Percentiles rank a stretch among this genome's conserved stretches.
phyloP scores from a whole-genome alignment of 2,888 invertebrate species.

The Phasia obesa region DNA sequence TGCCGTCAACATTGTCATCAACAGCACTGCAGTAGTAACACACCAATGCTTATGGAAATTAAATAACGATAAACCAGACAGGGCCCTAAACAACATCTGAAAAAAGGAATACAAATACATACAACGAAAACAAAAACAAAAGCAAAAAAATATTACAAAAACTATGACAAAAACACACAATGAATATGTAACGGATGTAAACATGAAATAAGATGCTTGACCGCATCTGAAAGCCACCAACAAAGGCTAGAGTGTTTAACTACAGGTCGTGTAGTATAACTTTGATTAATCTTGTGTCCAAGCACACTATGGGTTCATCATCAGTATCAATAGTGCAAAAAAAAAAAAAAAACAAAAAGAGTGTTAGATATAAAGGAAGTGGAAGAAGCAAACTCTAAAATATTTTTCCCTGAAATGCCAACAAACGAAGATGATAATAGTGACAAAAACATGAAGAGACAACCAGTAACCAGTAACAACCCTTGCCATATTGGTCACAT shows the following conservation, averaged over 20 bases:
- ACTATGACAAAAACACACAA: constrained; percentile 59
- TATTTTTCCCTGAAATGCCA: constrained; percentile 11
- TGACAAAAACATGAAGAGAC: constrained; percentile 53
- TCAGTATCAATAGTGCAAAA: constrained; percentile 34
- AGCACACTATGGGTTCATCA: constrained; percentile 55
- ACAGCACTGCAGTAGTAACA: constrained; percentile 3
- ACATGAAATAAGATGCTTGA: constrained; percentile 69
- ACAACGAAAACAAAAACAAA: background rate
- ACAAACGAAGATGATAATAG: constrained; percentile 41
- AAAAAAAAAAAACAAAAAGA: background rate
- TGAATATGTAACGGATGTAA: constrained; percentile 67
- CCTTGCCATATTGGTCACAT: constrained; percentile 44
- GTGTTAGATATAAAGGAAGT: background rate
- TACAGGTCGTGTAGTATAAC: constrained; percentile 65
- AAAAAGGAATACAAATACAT: constrained; percentile 30
- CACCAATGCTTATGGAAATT: constrained; percentile 57
- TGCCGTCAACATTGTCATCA: constrained; percentile 55
- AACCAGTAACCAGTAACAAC: constrained; percentile 28
- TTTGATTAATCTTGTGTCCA: constrained; percentile 67
- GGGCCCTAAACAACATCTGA: constrained; percentile 24
- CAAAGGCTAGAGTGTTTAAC: constrained; percentile 58
- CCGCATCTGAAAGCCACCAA: constrained; percentile 66
- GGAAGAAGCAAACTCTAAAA: constrained; percentile 22
- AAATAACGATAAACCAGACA: constrained; percentile 49
- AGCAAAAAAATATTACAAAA: constrained; percentile 22